These are phyloP conservation scores for Coracias cyanogaster DNA, from an alignment of 2,797 vertebrate species.

Conservation along the genomic window DNA sequence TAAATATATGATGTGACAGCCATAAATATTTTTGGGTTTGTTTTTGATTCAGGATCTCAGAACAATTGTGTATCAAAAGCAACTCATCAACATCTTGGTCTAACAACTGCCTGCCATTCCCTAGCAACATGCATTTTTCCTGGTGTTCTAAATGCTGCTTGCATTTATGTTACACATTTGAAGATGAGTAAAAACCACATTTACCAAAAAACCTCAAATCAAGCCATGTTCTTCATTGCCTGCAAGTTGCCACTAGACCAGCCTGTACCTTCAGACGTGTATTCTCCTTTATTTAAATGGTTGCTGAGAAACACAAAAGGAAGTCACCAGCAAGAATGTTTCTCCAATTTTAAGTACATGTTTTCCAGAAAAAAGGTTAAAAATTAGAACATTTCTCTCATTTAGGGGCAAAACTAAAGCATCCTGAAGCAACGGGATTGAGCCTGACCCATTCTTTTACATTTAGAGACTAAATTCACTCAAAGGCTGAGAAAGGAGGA, in stretches of 20 bases:
- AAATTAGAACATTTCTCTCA: neutral
- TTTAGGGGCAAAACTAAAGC: neutral
- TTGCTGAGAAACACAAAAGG: neutral
- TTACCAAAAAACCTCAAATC: neutral
- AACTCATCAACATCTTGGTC: neutral
- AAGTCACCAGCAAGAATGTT: neutral
- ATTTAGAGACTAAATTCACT: neutral
- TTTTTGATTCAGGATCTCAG: neutral
- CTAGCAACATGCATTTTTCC: neutral
- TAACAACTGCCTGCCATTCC: neutral
- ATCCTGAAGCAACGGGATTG: neutral
- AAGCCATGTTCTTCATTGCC: neutral
- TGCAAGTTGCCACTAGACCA: neutral
- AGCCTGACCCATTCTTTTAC: neutral
- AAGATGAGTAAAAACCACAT: neutral
- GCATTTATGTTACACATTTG: neutral
- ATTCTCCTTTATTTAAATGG: neutral
- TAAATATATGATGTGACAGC: neutral
- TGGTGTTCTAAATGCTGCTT: neutral
- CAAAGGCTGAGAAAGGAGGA: neutral
- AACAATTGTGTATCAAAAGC: neutral
- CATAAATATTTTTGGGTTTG: neutral
- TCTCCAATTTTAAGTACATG: neutral
- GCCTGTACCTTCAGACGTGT: neutral
- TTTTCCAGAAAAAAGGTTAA: neutral